Percentiles rank a stretch among this genome's conserved stretches.
These are phyloP conservation scores for Crotalus viridis DNA, from an alignment of 2,113 vertebrate species.

Conservation along the genomic window DNA sequence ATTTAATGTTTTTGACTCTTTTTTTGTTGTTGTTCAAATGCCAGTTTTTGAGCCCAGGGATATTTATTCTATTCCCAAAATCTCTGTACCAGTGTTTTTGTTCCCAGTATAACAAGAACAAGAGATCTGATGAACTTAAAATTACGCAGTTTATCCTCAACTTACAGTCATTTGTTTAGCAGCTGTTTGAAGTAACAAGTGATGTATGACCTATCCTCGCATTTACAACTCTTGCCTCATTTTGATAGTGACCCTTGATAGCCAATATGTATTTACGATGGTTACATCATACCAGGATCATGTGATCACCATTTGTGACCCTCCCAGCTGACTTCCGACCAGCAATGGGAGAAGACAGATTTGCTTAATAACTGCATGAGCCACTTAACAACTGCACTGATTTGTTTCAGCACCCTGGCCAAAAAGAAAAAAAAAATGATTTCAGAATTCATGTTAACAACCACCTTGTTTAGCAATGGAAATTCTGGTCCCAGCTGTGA, in stretches of 20 bases:
- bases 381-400: background rate
- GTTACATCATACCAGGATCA: background rate
- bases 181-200: background rate
- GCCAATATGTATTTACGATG: background rate
- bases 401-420: background rate
- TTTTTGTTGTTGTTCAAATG: background rate
- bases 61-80: background rate
- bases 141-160: background rate
- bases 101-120: background rate
- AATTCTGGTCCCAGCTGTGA: background rate
- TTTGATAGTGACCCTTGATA: background rate
- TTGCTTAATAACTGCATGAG: background rate
- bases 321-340: background rate
- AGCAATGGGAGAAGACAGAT: background rate
- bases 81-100: background rate
- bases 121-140: background rate
- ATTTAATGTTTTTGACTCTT: background rate
- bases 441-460: background rate
- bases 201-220: background rate
- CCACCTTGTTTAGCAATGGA: background rate
- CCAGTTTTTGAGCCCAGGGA: background rate
- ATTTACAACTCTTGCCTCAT: background rate
- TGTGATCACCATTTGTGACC: background rate
- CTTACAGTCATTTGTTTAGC: background rate
- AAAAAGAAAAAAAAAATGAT: background rate